These are phyloP conservation scores for Myotis planiceps DNA, from an alignment of 2,797 vertebrate genomes.

Conservation along the genomic window DNA sequence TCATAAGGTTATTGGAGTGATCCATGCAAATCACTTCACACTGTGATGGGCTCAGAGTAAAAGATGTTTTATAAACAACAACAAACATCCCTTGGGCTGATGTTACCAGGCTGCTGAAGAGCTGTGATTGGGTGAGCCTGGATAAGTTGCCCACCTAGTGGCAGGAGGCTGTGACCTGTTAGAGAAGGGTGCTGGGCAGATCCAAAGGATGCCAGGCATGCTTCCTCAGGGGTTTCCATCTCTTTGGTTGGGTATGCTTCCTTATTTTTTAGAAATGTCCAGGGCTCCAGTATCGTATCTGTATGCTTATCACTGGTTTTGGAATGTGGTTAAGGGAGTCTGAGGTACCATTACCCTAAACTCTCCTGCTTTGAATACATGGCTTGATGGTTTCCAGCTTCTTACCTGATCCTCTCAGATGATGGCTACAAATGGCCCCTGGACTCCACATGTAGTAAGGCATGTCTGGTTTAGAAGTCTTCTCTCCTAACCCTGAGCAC, in stretches of 20 bases:
- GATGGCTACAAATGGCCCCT: not conserved
- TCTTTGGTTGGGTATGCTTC: not conserved
- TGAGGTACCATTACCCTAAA: not conserved
- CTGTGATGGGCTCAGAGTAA: not conserved
- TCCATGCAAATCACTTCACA: not conserved
- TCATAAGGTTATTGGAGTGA: not conserved
- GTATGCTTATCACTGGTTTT: not conserved
- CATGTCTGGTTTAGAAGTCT: not conserved
- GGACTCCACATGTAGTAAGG: not conserved
- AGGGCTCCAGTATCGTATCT: not conserved
- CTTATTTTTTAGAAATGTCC: not conserved
- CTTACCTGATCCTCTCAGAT: not conserved
- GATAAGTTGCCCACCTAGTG: not conserved
- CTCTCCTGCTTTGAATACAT: not conserved
- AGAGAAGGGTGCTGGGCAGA: not conserved
- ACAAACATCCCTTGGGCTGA: not conserved
- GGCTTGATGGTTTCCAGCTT: not conserved
- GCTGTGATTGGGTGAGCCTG: not conserved
- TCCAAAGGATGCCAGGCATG: not conserved
- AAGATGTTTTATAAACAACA: not conserved
- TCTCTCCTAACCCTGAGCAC: not conserved
- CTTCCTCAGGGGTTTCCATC: not conserved
- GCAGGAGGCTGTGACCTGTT: not conserved
- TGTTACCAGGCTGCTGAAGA: not conserved
- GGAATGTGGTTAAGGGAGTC: too few species aligned